These are phyloP conservation scores for Lycocorax pyrrhopterus DNA, from an alignment of 2,113 vertebrate species.

Conservation along the genomic window DNA sequence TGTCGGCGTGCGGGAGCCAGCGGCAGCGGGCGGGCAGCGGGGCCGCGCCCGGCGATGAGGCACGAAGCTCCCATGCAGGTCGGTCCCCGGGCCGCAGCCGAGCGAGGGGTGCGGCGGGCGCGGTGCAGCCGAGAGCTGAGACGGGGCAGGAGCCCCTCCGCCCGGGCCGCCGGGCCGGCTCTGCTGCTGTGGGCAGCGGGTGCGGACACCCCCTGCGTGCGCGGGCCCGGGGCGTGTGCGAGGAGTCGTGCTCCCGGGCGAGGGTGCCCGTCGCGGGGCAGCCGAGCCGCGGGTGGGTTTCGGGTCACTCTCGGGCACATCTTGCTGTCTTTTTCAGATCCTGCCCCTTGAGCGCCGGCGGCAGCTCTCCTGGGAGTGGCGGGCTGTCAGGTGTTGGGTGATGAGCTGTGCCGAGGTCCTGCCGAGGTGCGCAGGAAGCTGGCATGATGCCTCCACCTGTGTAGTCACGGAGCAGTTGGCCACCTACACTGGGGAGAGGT, in stretches of 20 bases:
- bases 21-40: neutral
- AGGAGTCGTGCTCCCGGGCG: fast-evolving
- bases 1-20: neutral
- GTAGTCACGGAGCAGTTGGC: neutral
- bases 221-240: too few relatives aligned
- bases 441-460: neutral
- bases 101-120: neutral
- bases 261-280: neutral
- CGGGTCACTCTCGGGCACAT: fast-evolving
- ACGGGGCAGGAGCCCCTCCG: neutral
- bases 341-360: neutral
- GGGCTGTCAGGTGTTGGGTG: neutral
- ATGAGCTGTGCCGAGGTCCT: neutral
- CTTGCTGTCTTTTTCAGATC: fast-evolving
- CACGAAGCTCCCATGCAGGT: slow-evolving; percentile 35
- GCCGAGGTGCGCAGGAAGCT: neutral
- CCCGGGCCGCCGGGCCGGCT: neutral
- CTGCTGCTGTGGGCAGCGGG: neutral
- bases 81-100: neutral
- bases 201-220: neutral
- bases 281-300: neutral
- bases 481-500: neutral
- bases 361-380: neutral
- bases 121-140: neutral
- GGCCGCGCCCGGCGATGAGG: neutral